Base-by-base conservation (phyloP, 2,888 invertebrate genomes). In the Magallana nippona region DNA sequence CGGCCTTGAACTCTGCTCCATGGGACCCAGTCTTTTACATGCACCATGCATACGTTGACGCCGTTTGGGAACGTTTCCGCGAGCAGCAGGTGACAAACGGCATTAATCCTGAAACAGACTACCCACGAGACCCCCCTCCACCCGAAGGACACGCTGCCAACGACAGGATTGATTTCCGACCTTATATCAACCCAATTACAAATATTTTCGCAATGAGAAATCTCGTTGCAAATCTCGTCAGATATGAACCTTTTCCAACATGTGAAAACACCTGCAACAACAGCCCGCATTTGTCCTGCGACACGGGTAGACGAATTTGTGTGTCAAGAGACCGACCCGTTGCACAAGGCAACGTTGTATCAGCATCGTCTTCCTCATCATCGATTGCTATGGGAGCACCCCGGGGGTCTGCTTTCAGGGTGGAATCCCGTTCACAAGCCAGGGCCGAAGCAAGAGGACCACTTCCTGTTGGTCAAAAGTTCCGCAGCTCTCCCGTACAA, bases 21-120 rank as follows among this genome's bases (percentile, higher is more conserved):
- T 89, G 86, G 82, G 92, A 92, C 79, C 91, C 91, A 1, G 82
- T 89, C 19, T 92, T 92, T 86, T 91, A 91, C 86, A 77, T 92
- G 44, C 90, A 91, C 79, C 91, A 92, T 83, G 87, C 90, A 0
- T 92, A 89, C 77, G 88, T 91, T 13, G 92, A 92, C 84, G 90
- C 89, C 84, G 82, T 92, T 8, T 91, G 90, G 91, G 90, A 90
- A 63, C 58, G 88, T 44, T 92, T 91, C 83, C 85, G 91, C 15
- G 84, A 83, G 8, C 85, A 86, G 13, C 90, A 89, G 11, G 86
- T 84, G n/a, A n/a, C 81, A 10, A 44, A 32, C 15, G 85, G 88
- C 11, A 86, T 88, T 1, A 86, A 90, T 57, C 88, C 91, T 5
- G 77, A 78, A 10, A 77, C 19, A 11, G 89, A 89, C 78, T 89